A percentile compares a stretch with the other conserved stretches of the same genome.
phyloP scores from a whole-genome alignment of 2,113 vertebrate species.

The Heterotilapia buettikoferi region DNA sequence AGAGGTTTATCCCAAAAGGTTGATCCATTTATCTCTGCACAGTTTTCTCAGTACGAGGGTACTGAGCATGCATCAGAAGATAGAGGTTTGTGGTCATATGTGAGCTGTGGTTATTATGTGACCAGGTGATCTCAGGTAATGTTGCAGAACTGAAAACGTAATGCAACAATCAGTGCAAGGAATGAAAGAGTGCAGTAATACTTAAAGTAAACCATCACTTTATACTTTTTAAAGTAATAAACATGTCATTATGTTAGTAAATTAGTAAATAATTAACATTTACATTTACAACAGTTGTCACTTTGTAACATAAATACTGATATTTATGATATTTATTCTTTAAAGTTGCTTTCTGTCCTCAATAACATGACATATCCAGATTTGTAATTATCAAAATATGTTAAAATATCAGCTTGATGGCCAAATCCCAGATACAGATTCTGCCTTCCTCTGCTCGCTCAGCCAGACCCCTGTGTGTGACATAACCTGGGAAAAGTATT shows the following conservation, averaged over 20 bases:
- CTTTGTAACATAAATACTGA: background rate
- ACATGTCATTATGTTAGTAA: accelerated
- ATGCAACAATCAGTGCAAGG: background rate
- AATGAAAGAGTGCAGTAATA: background rate
- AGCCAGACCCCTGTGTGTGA: slow-evolving; percentile 13
- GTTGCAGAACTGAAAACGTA: background rate
- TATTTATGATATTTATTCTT: background rate
- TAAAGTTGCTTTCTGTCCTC: background rate
- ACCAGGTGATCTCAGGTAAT: background rate
- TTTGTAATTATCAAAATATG: background rate
- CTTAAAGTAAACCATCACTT: background rate
- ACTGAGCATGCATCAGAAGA: background rate
- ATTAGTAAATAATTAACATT: background rate
- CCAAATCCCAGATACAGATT: background rate
- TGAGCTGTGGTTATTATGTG: accelerated
- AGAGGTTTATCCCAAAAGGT: background rate
- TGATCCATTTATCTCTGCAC: background rate
- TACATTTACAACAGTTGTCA: background rate
- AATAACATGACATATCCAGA: background rate
- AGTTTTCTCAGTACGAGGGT: background rate
- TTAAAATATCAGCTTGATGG: background rate
- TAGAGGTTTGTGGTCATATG: accelerated
- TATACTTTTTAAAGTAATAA: background rate
- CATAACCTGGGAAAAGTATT: slow-evolving; percentile 49
- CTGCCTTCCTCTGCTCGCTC: background rate